These are phyloP conservation scores for Galbula dea DNA, from an alignment of 2,113 vertebrate species.

Conservation along the genomic window DNA sequence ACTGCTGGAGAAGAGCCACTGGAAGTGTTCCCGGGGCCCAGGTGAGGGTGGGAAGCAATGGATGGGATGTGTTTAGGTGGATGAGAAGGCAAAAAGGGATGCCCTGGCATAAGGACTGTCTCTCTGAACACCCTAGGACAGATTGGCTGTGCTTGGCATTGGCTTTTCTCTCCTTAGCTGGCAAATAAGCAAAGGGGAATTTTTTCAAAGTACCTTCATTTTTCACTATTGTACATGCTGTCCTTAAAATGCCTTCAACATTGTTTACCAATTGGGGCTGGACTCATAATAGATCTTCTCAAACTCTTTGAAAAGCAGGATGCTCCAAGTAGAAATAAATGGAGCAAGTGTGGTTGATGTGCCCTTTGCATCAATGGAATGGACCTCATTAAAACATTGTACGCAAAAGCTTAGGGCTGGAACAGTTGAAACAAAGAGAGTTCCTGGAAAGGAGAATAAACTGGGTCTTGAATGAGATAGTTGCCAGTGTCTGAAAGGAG, in stretches of 20 bases:
- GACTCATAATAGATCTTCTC: constrained; percentile 19
- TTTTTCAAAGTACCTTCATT: constrained; percentile 37
- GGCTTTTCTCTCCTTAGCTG: not conserved
- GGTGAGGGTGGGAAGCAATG: not conserved
- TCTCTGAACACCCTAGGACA: not conserved
- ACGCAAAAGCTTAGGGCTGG: not conserved
- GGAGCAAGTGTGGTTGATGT: not conserved
- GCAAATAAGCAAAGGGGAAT: constrained; percentile 27
- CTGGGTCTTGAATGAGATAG: not conserved
- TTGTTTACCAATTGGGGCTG: not conserved
- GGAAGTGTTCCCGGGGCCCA: not conserved
- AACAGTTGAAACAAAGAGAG: not conserved
- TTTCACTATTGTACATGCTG: not conserved
- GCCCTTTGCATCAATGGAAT: not conserved
- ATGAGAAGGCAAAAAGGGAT: not conserved
- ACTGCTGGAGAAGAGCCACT: not conserved
- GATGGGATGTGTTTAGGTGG: not conserved
- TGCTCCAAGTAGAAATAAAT: not conserved
- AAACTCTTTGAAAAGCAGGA: not conserved
- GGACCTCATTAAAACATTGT: not conserved
- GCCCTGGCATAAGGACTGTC: not conserved
- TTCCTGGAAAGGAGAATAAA: constrained; percentile 3
- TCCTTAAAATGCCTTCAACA: constrained; percentile 19
- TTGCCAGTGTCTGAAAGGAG: not conserved
- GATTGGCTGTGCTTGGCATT: not conserved